These are phyloP conservation scores for Chrysopilus asiliformis DNA, from an alignment of 2,888 invertebrate species.

Conservation along the genomic window DNA sequence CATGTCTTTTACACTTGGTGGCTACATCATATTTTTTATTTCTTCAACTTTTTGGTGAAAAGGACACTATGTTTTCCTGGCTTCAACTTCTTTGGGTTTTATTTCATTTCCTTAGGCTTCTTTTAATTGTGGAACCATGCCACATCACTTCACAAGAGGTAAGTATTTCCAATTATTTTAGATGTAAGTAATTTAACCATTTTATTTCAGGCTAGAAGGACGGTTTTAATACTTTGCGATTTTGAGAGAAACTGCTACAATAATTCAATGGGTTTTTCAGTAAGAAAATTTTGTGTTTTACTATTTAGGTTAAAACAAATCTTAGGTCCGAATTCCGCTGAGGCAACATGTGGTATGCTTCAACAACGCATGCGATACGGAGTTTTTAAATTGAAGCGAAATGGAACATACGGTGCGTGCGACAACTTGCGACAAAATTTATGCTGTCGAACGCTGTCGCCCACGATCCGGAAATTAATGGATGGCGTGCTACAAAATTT, in stretches of 20 bases:
- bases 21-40: slow-evolving; percentile 44
- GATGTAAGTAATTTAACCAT: background rate
- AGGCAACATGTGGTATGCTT: no score
- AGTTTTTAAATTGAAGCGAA: no score
- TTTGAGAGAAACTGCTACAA: slow-evolving; percentile 30
- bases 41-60: slow-evolving; percentile 34
- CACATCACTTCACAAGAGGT: slow-evolving; percentile 37
- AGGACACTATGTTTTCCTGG: slow-evolving; percentile 34
- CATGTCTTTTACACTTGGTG: slow-evolving; percentile 41
- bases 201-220: slow-evolving; percentile 30
- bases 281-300: no score
- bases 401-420: no score
- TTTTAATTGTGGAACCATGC: slow-evolving; percentile 42
- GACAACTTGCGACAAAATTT: no score
- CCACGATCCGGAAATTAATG: no score
- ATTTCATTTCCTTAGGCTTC: slow-evolving; percentile 36
- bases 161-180: slow-evolving; percentile 1
- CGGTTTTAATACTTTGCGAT: slow-evolving; percentile 37
- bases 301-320: no score
- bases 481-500: no score
- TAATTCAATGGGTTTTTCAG: no score
- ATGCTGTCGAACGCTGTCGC: no score
- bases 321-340: no score
- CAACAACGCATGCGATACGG: no score
- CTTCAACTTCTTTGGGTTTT: slow-evolving; percentile 40